Percentiles rank a stretch among this genome's conserved stretches.
phyloP scores from a whole-genome alignment of 2,113 vertebrate species.

The Ciconia boyciana region DNA sequence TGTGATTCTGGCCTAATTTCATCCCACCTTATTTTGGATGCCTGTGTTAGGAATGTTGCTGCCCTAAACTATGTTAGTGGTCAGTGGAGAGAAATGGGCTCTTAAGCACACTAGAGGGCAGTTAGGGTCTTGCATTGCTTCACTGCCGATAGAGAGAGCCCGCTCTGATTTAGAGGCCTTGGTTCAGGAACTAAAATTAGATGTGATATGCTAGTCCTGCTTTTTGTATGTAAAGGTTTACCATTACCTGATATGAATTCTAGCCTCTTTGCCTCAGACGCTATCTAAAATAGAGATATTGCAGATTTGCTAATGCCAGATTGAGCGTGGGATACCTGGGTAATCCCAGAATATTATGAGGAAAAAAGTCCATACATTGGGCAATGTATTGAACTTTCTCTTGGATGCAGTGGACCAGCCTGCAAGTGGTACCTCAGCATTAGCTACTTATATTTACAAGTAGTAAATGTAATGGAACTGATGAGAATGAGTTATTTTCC shows the following conservation, averaged over 20 bases:
- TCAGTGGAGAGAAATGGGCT: slow-evolving; percentile 5
- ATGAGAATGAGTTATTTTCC: background rate
- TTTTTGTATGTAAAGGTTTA: background rate
- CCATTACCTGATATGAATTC: background rate
- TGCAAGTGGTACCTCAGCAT: background rate
- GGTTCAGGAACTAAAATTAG: background rate
- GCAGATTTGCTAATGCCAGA: background rate
- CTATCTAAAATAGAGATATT: background rate
- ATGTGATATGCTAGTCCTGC: background rate
- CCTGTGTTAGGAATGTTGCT: background rate
- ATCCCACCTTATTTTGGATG: background rate
- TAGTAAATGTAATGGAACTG: background rate
- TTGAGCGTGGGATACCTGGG: background rate
- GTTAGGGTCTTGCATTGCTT: slow-evolving; percentile 9
- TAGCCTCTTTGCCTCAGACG: background rate
- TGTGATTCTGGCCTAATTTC: background rate
- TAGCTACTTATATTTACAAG: background rate
- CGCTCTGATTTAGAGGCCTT: background rate
- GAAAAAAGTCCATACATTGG: background rate
- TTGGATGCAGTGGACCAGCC: background rate
- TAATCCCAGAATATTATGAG: background rate
- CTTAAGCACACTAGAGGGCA: slow-evolving; percentile 58
- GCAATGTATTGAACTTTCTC: background rate
- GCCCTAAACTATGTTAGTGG: background rate
- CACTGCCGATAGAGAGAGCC: background rate